Evolutionary conservation across 2,113 vertebrate species (phyloP), one percentile per base, ranked within the genome.

Genomic region (Aphyosemion australe): DNA sequence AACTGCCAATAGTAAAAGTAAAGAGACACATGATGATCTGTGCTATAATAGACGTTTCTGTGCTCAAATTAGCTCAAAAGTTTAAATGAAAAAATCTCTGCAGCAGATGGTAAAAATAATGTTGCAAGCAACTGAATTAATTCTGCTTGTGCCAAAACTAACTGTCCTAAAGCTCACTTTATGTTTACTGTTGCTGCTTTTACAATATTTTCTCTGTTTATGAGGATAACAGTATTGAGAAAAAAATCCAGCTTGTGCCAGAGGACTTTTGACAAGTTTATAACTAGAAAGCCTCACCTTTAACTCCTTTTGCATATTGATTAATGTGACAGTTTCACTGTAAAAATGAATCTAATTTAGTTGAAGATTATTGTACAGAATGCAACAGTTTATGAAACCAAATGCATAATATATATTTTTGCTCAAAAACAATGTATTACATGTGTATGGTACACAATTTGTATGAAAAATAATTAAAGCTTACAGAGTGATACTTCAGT

Each of bases 341-440:
- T 83, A 66, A 83, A 81, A 81, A 64, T 8, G 4, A 48, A 58
- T 46, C 62, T 46, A 65, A 65, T 65, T 42, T 69, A 64, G 39
- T 31, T 74, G 34, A 26, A 57, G 42, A 74, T 69, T 74, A 83
- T 79, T 91, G 89, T 90, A 89, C 83, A 90, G 76, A 80, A 45
- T 89, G 78, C 84, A 83, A 84, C 82, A 68, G 71, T 85, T 88
- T 85, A 82, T 85, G 73, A 84, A 88, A 84, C 84, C 82, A 58
- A 89, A 92, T 90, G 63, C 84, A 90, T 93, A 93, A 93, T 93
- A 93, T 93, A 93, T 89, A 92, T 92, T 92, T 12, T 42, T 92
- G 80, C 84, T 88, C 82, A 77, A 59, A 63, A 76, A 41, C 45
- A 43, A 84, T 91, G 83, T 92, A 92, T 88, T 81, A 77, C 65